Percentiles rank a stretch among this genome's conserved stretches.
Evolutionary conservation across 2,888 invertebrate genomes (phyloP).

Genomic region (Lamproptera curius): DNA sequence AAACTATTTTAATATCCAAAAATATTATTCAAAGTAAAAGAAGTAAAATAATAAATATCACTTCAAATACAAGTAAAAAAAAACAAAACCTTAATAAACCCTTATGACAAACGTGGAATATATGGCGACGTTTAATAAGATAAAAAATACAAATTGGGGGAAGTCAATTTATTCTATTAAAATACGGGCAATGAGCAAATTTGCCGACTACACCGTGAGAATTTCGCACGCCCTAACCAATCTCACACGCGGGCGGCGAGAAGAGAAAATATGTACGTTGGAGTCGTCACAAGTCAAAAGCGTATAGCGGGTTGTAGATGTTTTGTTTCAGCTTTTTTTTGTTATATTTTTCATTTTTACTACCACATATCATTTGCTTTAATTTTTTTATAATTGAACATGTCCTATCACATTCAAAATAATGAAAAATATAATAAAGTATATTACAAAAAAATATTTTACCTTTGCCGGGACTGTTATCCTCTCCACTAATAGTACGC

Average conservation of each 20-base stretch:
- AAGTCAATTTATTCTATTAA: slow-evolving; percentile 7
- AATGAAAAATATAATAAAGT: too few species aligned
- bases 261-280: slow-evolving; percentile 25
- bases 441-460: too few species aligned
- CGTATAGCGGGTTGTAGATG: background rate
- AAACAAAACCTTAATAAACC: background rate
- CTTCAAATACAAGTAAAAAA: background rate
- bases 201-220: slow-evolving; percentile 7
- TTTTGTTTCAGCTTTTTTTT: too few species aligned
- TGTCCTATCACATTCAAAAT: too few species aligned
- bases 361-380: too few species aligned
- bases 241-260: slow-evolving; percentile 25
- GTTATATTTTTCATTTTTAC: too few species aligned
- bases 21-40: too few species aligned
- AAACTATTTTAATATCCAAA: too few species aligned
- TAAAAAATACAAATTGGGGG: background rate
- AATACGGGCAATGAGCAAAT: slow-evolving; percentile 4
- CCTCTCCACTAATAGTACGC: too few species aligned
- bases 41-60: too few species aligned
- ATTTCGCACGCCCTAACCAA: slow-evolving; percentile 24
- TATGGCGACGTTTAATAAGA: background rate
- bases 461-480: too few species aligned
- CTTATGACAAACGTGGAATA: background rate
- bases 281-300: slow-evolving; percentile 4
- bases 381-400: too few species aligned